These are phyloP conservation scores for Poecilia gillii DNA, from an alignment of 2,797 vertebrate species.

Conservation along the genomic window DNA sequence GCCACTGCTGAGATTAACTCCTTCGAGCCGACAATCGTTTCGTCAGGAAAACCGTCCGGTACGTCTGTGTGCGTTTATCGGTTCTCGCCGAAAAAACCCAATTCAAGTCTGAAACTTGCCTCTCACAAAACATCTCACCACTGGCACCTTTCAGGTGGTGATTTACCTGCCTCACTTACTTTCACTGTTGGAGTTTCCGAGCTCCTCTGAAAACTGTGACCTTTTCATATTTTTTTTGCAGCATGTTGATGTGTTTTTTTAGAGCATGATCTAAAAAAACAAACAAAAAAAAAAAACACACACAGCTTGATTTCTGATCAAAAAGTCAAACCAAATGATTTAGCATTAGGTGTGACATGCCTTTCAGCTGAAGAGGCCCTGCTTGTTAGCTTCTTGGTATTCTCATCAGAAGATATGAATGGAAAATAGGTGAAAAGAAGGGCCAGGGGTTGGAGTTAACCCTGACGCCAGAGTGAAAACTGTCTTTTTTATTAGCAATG, in stretches of 20 bases:
- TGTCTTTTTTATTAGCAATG: slow-evolving; percentile 5
- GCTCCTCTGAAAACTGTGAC: not conserved
- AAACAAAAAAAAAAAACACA: not conserved
- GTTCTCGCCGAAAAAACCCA: not conserved
- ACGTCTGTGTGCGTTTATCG: not conserved
- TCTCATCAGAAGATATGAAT: not conserved
- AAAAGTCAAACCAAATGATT: slow-evolving; percentile 4
- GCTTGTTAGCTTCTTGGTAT: not conserved
- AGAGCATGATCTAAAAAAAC: not conserved
- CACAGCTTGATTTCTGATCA: not conserved
- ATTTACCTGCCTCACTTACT: not conserved
- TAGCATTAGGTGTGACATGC: not conserved
- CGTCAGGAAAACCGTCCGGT: not conserved
- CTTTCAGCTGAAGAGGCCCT: slow-evolving; percentile 4
- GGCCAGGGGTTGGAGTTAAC: not conserved
- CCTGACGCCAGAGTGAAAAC: not conserved
- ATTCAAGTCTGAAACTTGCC: not conserved
- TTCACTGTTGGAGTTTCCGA: not conserved
- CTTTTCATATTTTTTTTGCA: not conserved
- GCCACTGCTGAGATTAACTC: not conserved
- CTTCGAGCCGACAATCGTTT: not conserved
- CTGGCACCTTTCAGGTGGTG: not conserved
- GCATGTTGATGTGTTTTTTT: not conserved
- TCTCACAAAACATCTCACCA: not conserved
- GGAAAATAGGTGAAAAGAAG: not conserved